Conservation (phyloP, 1,140 invertebrate genomes). For the Scaptomyza montana region DNA sequence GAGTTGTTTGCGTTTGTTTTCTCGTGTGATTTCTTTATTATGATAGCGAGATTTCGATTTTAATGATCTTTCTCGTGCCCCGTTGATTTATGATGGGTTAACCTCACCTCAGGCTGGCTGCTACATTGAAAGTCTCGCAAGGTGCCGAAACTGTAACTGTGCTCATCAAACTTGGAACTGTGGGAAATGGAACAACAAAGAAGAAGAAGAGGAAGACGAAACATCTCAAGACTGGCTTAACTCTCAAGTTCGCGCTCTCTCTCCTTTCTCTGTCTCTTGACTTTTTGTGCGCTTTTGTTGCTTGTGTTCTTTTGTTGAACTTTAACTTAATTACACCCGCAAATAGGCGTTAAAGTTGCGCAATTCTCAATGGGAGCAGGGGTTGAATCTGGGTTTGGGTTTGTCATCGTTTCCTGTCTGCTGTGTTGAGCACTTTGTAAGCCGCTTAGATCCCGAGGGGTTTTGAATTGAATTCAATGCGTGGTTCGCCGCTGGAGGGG, state of each 20-base stretch:
- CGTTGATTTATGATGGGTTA: conserved; percentile 74
- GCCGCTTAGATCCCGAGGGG: conserved; percentile 70
- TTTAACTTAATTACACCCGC: conserved; percentile 83
- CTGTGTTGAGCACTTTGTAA: conserved; percentile 62
- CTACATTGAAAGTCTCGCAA: conserved; percentile 44
- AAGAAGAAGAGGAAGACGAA: no score
- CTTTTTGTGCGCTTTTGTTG: conserved; percentile 59
- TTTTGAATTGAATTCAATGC: conserved; percentile 17
- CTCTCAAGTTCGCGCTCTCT: no score
- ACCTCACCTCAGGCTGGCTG: conserved; percentile 31
- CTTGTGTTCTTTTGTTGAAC: conserved; percentile 58
- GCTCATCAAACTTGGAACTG: conserved; percentile 16
- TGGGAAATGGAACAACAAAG: conserved; percentile 36
- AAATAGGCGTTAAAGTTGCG: conserved; percentile 83
- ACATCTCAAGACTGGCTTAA: no score
- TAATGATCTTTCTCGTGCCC: conserved; percentile 70
- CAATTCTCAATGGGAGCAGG: conserved; percentile 57
- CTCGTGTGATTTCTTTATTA: conserved; percentile 82
- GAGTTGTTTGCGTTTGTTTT: conserved; percentile 65
- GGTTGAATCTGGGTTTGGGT: not conserved
- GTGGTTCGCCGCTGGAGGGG: not conserved
- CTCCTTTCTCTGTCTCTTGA: conserved; percentile 48
- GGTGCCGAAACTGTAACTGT: conserved; percentile 77
- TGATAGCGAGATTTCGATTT: conserved; percentile 78
- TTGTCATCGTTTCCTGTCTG: conserved; percentile 30